Base-by-base conservation (phyloP, 2,888 invertebrate species). In the Melanargia galathea region DNA sequence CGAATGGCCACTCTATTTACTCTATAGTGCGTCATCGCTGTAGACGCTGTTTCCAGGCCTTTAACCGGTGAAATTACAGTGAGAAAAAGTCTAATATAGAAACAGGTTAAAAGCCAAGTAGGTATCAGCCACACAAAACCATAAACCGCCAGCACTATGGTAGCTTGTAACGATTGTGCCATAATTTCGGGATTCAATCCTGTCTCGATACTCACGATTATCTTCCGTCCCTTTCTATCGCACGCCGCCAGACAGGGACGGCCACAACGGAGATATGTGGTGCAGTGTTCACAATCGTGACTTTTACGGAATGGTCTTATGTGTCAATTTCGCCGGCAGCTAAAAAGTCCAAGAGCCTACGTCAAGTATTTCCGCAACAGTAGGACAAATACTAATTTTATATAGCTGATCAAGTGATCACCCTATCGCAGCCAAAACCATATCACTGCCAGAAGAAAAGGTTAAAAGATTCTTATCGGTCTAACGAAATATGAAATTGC, bases 131-230 rank as follows among this genome's bases (percentile, higher is more conserved):
- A 26, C 57, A 43, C 7, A 38, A 26, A 56, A 54, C 35, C 45
- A 52, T 52, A 46, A 46, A 54, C 51, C 51, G 24, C 43, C 45
- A 45, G 18, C 11, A 30, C 58, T 54, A 88, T 86, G 87, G 89
- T 87, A 87, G 86, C 86, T 78, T 79, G 75, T 83, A 84, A 84
- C 75, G 76, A 83, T 82, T 82, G 82, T 84, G 80, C 81, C 83
- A 79, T 79, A 82, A 81, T 84, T 87, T 86, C 77, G 75, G 86
- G 87, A 88, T 87, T 83, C 82, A 81, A 83, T 80, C 80, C 80
- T 81, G 81, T 81, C 81, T 75, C 64, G 54, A 59, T 49, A 43
- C 51, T 45, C 48, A 51, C 52, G 43, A 59, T 18, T 59, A 11
- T 58, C 7, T 59, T 16, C 35, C 38, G 48, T 56, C 43, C 22